Evolutionary conservation across 2,888 invertebrate species (phyloP).

Genomic region (Exephanes ischioxanthus): DNA sequence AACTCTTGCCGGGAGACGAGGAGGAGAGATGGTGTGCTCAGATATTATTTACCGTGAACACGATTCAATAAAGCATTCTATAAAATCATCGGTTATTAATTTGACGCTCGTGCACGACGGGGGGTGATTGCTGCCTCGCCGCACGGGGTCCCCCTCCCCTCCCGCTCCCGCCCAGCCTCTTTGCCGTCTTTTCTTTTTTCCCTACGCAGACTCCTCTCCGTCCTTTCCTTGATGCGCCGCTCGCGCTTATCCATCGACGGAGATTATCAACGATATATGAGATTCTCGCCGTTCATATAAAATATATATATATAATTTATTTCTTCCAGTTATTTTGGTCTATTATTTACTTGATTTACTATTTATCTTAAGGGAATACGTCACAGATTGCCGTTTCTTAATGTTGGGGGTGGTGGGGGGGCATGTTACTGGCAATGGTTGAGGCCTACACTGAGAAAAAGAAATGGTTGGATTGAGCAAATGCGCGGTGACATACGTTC

Average conservation of each 20-base stretch:
- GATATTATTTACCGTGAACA: slow-evolving; percentile 80
- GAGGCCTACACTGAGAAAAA: too few species aligned
- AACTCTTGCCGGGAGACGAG: not conserved
- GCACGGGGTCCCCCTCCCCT: slow-evolving; percentile 69
- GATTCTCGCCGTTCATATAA: not conserved
- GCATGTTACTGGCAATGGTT: too few species aligned
- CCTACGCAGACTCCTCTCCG: slow-evolving; percentile 10
- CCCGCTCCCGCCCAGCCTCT: slow-evolving; percentile 5
- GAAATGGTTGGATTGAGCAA: too few species aligned
- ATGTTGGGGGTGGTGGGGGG: too few species aligned
- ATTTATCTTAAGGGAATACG: too few species aligned
- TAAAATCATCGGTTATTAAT: slow-evolving; percentile 84
- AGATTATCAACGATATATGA: slow-evolving; percentile 35
- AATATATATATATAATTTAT: too few species aligned
- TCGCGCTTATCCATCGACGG: slow-evolving; percentile 24
- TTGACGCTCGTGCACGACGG: slow-evolving; percentile 81
- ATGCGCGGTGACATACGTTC: too few species aligned
- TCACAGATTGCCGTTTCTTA: too few species aligned
- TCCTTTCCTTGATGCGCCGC: slow-evolving; percentile 20
- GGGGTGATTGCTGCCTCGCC: slow-evolving; percentile 78
- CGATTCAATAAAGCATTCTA: slow-evolving; percentile 83
- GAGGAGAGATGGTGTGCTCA: slow-evolving; percentile 72
- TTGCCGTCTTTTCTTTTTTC: slow-evolving; percentile 29
- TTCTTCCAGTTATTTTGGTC: too few species aligned
- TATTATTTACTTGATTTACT: too few species aligned